Conservation (phyloP, 2,797 vertebrate genomes). For the Nannoperca obscura region DNA sequence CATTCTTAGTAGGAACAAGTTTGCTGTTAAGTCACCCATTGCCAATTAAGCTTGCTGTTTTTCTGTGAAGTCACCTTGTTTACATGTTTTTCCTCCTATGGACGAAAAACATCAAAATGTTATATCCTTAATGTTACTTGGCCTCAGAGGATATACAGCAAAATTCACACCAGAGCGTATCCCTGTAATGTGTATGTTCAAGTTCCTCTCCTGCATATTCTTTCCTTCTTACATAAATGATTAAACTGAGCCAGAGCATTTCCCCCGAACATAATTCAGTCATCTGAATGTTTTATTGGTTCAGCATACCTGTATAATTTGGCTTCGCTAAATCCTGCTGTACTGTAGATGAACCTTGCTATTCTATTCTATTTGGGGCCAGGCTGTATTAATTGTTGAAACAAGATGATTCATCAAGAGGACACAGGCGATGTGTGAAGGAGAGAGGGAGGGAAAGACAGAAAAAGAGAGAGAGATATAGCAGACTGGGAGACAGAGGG, state of each 20-base stretch:
- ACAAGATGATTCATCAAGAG: slow-evolving; percentile 34
- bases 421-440: slow-evolving; percentile 47
- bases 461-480: slow-evolving; percentile 2
- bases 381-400: slow-evolving; percentile 23
- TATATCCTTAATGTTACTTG: neutral
- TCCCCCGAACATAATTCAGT: slow-evolving; percentile 16
- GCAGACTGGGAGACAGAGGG: slow-evolving; percentile 21
- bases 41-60: neutral
- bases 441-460: slow-evolving; percentile 1
- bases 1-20: neutral
- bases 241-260: slow-evolving; percentile 9
- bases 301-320: neutral
- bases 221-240: slow-evolving; percentile 19
- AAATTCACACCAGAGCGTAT: neutral
- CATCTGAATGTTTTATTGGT: slow-evolving; percentile 18
- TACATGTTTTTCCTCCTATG: neutral
- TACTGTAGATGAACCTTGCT: slow-evolving; percentile 9
- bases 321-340: neutral
- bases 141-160: neutral
- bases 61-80: neutral
- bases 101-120: neutral
- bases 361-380: slow-evolving; percentile 1
- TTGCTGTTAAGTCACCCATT: neutral
- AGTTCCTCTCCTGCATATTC: slow-evolving; percentile 5
- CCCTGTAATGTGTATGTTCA: neutral